Evolutionary conservation across 2,113 vertebrate genomes (phyloP).

Genomic region (Pseudorhombus dupliciocellatus): DNA sequence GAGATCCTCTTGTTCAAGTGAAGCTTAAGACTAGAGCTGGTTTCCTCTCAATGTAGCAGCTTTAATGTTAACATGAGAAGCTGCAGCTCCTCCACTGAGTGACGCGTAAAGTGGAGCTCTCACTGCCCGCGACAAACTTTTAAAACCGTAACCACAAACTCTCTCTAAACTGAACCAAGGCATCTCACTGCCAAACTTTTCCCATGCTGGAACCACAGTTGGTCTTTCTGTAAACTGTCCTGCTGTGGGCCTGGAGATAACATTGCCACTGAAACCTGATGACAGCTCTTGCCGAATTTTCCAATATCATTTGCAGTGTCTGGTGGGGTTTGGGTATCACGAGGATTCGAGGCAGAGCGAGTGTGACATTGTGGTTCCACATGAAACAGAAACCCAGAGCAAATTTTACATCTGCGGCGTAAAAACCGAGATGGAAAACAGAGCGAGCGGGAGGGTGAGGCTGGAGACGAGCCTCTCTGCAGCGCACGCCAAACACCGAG

Average conservation of each 20-base stretch:
- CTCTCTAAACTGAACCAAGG: not conserved
- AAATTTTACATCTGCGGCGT: not conserved
- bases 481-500: conserved; percentile 6
- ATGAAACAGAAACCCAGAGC: conserved; percentile 13
- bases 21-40: too few species aligned
- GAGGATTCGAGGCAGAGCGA: not conserved
- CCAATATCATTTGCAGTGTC: not conserved
- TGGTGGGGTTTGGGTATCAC: not conserved
- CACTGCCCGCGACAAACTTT: not conserved
- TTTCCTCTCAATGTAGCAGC: not conserved
- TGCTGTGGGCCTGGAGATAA: too few species aligned
- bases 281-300: not conserved
- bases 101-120: not conserved
- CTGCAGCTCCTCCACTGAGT: not conserved
- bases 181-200: not conserved
- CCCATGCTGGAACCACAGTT: not conserved
- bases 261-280: not conserved
- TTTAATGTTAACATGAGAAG: not conserved
- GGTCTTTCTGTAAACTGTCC: not conserved
- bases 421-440: conserved; percentile 31
- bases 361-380: conserved; percentile 3
- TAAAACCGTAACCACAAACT: not conserved
- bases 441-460: conserved; percentile 13
- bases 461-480: conserved; percentile 18
- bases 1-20: not conserved